Evolutionary conservation across 2,797 vertebrate genomes (phyloP).

Genomic region (Gallinago solitaria): DNA sequence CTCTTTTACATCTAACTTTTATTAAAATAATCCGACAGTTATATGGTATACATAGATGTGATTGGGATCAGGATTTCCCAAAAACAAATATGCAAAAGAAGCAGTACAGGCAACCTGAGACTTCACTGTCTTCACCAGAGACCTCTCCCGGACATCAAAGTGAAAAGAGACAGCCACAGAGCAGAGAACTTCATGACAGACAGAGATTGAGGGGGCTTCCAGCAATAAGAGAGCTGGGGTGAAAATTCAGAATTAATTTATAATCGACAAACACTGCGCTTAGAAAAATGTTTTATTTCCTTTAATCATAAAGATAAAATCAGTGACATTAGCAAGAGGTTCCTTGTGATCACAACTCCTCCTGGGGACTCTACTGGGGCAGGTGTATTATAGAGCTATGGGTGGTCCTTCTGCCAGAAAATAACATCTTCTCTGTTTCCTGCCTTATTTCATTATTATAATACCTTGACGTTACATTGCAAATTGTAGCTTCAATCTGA

Average conservation of each 20-base stretch:
- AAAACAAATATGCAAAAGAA: not conserved
- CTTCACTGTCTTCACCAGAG: not conserved
- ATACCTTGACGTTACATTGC: no score
- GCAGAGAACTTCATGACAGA: not conserved
- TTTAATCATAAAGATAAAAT: not conserved
- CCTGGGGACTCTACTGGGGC: no score
- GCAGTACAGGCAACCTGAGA: not conserved
- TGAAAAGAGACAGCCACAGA: not conserved
- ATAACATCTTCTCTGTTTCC: not conserved
- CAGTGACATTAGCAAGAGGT: not conserved
- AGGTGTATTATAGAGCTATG: not conserved
- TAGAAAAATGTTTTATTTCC: not conserved
- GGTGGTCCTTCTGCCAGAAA: not conserved
- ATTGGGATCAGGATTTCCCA: not conserved
- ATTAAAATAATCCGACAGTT: not conserved
- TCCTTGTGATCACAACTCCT: not conserved
- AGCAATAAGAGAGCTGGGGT: not conserved
- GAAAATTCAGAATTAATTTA: not conserved
- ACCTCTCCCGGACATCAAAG: not conserved
- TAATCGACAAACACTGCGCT: not conserved
- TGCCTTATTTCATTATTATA: not conserved
- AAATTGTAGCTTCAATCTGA: not conserved
- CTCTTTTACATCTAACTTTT: not conserved
- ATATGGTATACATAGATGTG: not conserved
- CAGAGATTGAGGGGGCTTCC: not conserved